These are phyloP conservation scores for Caprella mutica DNA, from an alignment of 2,888 invertebrate genomes.

Conservation along the genomic window DNA sequence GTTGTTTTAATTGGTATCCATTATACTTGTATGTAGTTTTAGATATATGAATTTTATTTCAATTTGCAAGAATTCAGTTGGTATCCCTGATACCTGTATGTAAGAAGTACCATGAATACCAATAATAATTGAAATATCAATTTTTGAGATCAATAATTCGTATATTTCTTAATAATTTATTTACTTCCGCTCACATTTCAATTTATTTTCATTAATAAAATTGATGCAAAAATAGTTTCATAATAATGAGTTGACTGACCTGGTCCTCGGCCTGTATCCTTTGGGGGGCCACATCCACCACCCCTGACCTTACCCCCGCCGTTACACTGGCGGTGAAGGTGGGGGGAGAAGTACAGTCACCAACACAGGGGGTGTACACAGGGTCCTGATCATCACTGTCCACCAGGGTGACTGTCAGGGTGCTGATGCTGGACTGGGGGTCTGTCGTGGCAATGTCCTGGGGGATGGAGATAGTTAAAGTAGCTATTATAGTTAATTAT, in stretches of 20 bases:
- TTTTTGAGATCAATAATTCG: no score
- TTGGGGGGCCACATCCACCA: slow-evolving; percentile 69
- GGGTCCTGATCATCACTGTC: slow-evolving; percentile 88
- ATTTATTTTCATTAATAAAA: no score
- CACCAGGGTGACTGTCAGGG: slow-evolving; percentile 67
- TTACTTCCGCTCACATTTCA: no score
- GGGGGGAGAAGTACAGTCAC: slow-evolving; percentile 14
- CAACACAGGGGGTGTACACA: slow-evolving; percentile 51
- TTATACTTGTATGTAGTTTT: background rate
- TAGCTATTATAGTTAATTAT: background rate
- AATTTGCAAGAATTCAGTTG: no score
- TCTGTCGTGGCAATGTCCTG: slow-evolving; percentile 73
- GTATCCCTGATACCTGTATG: no score
- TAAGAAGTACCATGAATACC: no score
- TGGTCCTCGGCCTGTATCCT: slow-evolving; percentile 81
- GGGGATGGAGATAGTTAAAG: no score
- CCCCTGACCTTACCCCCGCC: slow-evolving; percentile 69
- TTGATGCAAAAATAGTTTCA: no score
- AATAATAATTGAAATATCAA: no score
- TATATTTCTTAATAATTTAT: no score
- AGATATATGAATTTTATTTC: background rate
- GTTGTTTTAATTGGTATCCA: no score
- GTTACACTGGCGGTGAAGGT: slow-evolving; percentile 50
- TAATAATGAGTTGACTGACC: slow-evolving; percentile 49
- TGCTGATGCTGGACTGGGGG: slow-evolving; percentile 69